These are phyloP conservation scores for Hirtodrosophila trivittata DNA, from an alignment of 2,888 invertebrate genomes.

Conservation along the genomic window DNA sequence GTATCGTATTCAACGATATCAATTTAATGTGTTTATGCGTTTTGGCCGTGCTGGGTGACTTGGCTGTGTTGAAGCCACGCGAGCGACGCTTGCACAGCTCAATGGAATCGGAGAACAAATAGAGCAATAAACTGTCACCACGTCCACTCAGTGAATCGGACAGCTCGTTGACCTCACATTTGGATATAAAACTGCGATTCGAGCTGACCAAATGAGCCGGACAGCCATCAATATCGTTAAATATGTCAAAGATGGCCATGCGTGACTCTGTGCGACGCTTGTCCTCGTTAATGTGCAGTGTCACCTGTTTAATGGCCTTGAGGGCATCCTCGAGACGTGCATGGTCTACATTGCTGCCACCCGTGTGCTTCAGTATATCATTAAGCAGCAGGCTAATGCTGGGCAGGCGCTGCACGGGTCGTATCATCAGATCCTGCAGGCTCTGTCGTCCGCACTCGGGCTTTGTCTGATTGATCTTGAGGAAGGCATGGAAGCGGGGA, in stretches of 20 bases:
- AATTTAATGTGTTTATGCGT: conserved; percentile 96
- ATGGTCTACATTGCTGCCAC: conserved; percentile 94
- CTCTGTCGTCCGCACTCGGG: conserved; percentile 98
- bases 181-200: conserved; percentile 93
- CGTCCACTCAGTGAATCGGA: conserved; percentile 93
- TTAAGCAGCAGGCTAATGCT: conserved; percentile 97
- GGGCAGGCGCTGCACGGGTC: conserved; percentile 98
- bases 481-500: conserved; percentile 98
- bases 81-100: conserved; percentile 95
- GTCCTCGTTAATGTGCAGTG: conserved; percentile 98
- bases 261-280: conserved; percentile 98
- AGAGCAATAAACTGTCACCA: conserved; percentile 93
- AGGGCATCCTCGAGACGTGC: conserved; percentile 92
- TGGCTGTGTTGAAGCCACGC: conserved; percentile 88
- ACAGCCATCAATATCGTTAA: conserved; percentile 99
- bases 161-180: conserved; percentile 94
- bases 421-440: conserved; percentile 96
- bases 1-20: conserved; percentile 94
- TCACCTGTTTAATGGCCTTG: conserved; percentile 94
- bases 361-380: conserved; percentile 96
- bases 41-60: conserved; percentile 90
- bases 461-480: conserved; percentile 96
- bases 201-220: conserved; percentile 97
- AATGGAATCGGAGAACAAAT: conserved; percentile 96
- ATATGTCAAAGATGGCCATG: conserved; percentile 97